Evolutionary conservation across 2,888 invertebrate species (phyloP).

Genomic region (Eupithecia vulgata): DNA sequence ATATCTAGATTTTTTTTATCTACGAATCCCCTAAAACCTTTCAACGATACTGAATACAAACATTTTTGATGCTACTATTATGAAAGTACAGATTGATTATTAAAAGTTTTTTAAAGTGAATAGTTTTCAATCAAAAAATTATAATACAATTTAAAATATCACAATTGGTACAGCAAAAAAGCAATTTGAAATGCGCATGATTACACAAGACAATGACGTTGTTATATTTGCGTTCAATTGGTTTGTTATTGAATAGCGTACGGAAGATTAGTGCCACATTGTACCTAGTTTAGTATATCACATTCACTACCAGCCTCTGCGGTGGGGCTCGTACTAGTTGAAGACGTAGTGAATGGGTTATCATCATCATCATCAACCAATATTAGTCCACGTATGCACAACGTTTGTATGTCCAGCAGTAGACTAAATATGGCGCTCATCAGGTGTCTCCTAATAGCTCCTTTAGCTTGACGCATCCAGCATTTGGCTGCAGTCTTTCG

Average conservation of each 20-base stretch:
- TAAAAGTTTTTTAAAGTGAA: too few relatives aligned
- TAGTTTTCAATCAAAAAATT: slow-evolving; percentile 14
- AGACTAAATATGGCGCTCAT: too few relatives aligned
- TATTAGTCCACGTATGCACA: too few relatives aligned
- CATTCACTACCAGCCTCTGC: background rate
- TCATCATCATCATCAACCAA: too few relatives aligned
- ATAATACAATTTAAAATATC: slow-evolving; percentile 15
- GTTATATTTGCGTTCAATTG: slow-evolving; percentile 30
- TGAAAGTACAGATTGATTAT: too few relatives aligned
- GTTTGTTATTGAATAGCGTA: slow-evolving; percentile 21
- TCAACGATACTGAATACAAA: background rate
- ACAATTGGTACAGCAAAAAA: slow-evolving; percentile 15
- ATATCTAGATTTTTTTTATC: too few relatives aligned
- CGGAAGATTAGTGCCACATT: background rate
- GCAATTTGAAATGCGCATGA: slow-evolving; percentile 27
- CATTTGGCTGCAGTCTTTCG: too few relatives aligned
- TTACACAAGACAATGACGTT: slow-evolving; percentile 30
- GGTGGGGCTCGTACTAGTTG: background rate
- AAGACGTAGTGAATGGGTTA: background rate
- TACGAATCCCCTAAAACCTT: background rate
- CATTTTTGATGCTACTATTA: background rate
- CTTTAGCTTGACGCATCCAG: too few relatives aligned
- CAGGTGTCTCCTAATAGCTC: too few relatives aligned
- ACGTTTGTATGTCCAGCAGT: too few relatives aligned
- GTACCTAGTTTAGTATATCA: background rate